A percentile compares a stretch with the other conserved stretches of the same genome.
Evolutionary conservation across 2,888 invertebrate genomes (phyloP).

Genomic region (Mimas tiliae): DNA sequence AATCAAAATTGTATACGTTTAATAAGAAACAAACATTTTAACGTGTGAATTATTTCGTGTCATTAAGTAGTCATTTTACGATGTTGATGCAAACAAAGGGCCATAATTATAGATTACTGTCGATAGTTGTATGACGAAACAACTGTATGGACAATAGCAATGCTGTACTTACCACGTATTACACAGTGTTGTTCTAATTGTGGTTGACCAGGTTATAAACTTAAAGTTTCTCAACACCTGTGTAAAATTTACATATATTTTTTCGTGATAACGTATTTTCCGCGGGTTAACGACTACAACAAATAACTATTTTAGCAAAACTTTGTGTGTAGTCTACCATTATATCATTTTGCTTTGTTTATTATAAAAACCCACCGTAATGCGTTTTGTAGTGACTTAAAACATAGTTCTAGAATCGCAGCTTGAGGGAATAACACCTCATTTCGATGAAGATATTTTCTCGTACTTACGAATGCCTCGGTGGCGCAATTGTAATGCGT

Average conservation of each 20-base stretch:
- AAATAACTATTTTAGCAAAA: conserved; percentile 8
- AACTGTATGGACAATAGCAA: neutral
- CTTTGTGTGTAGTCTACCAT: neutral
- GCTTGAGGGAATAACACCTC: no score
- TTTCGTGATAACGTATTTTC: neutral
- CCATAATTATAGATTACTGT: conserved; percentile 9
- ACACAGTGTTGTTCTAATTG: neutral
- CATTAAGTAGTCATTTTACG: neutral
- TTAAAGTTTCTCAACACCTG: neutral
- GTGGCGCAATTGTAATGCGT: no score
- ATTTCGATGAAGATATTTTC: no score
- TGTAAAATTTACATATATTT: neutral
- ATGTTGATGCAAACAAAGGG: conserved; percentile 3
- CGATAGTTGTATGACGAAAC: conserved; percentile 4
- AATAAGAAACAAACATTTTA: neutral
- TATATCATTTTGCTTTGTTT: neutral
- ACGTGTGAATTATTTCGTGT: conserved; percentile 23
- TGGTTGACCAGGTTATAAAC: neutral
- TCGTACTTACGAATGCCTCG: no score
- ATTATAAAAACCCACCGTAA: neutral
- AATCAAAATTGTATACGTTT: neutral
- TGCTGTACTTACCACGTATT: neutral
- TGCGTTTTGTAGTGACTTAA: no score
- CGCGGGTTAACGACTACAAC: conserved; percentile 1
- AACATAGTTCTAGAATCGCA: no score